Conservation (phyloP, 2,797 vertebrate species). For the Rhinophrynus dorsalis region DNA sequence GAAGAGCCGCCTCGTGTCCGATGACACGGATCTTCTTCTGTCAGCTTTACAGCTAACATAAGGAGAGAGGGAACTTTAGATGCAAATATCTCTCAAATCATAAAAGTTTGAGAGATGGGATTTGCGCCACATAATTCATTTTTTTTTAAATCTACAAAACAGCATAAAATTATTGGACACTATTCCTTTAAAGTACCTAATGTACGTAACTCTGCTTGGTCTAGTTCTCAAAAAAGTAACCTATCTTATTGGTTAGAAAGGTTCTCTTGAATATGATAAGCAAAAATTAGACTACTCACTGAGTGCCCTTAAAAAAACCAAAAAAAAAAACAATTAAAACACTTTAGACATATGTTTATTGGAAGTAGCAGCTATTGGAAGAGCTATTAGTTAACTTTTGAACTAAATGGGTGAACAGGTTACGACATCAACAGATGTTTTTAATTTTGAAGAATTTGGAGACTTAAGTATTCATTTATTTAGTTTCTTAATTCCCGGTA, state of each 20-base stretch:
- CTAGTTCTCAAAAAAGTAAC: not conserved
- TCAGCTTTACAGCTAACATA: no score
- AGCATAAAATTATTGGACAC: no score
- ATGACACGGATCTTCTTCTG: no score
- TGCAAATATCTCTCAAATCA: no score
- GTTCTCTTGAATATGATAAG: not conserved
- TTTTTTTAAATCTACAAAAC: no score
- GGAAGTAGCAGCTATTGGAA: not conserved
- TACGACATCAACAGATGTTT: constrained; percentile 20
- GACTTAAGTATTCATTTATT: not conserved
- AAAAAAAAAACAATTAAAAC: not conserved
- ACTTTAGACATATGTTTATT: constrained; percentile 28
- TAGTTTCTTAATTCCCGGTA: not conserved
- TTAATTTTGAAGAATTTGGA: constrained; percentile 12
- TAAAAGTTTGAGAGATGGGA: no score
- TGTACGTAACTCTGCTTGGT: not conserved
- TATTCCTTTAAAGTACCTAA: no score
- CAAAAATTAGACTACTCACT: constrained; percentile 28
- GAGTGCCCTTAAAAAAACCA: not conserved
- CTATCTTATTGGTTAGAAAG: not conserved
- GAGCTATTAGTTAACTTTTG: constrained; percentile 27
- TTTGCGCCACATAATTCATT: no score
- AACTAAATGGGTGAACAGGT: constrained; percentile 30
- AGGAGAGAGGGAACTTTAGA: no score
- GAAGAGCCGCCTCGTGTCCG: no score